Percentiles rank a stretch among this genome's conserved stretches.
Evolutionary conservation across 1,140 invertebrate species (phyloP).

Genomic region (Dreissena rostriformis): DNA sequence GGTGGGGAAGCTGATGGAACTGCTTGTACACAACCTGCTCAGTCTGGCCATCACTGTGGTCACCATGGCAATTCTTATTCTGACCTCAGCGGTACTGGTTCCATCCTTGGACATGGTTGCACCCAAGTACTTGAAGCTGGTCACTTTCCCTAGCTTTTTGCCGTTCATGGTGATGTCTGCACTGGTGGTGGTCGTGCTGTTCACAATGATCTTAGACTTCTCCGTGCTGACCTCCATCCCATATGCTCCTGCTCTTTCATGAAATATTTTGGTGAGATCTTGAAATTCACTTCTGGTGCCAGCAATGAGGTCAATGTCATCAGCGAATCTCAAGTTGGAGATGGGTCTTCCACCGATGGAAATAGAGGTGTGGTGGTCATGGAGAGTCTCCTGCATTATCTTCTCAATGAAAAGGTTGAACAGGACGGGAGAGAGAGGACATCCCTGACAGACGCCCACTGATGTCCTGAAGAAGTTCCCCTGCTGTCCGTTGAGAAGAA

Average conservation of each 20-base stretch:
- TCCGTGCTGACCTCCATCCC: slow-evolving; percentile 48
- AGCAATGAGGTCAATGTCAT: slow-evolving; percentile 49
- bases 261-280: background rate
- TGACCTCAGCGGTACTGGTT: too few species aligned
- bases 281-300: slow-evolving; percentile 3
- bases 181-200: background rate
- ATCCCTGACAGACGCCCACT: slow-evolving; percentile 59
- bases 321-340: slow-evolving; percentile 52
- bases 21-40: slow-evolving; percentile 24
- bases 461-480: slow-evolving; percentile 55
- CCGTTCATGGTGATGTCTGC: too few species aligned
- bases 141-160: too few species aligned
- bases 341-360: slow-evolving; percentile 52
- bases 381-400: slow-evolving; percentile 50
- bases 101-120: slow-evolving; percentile 38
- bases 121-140: slow-evolving; percentile 7
- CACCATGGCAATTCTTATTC: slow-evolving; percentile 23
- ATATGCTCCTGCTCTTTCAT: slow-evolving; percentile 12
- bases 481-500: slow-evolving; percentile 41
- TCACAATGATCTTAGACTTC: slow-evolving; percentile 55
- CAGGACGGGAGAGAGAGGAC: slow-evolving; percentile 51
- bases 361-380: slow-evolving; percentile 47
- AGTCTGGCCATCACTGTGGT: slow-evolving; percentile 19
- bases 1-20: slow-evolving; percentile 6
- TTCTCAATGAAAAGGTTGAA: slow-evolving; percentile 57